phyloP scores from a whole-genome alignment of 2,113 vertebrate genomes.

The Ptilorrhoa leucosticta region DNA sequence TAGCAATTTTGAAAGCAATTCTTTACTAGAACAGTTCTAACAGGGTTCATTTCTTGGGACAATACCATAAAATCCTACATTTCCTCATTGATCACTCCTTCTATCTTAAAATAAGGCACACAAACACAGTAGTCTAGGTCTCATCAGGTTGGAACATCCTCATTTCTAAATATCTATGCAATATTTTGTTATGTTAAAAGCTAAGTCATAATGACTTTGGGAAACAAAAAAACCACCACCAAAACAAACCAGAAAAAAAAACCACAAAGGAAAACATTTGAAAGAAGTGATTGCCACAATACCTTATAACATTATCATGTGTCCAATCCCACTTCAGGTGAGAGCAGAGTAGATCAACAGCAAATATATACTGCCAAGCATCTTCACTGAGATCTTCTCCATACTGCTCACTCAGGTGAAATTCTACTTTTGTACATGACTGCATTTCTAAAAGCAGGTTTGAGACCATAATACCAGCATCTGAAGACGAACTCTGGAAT shows the following conservation, averaged over 20 bases:
- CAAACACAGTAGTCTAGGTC: not conserved
- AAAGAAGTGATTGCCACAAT: not conserved
- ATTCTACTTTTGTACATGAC: conserved; percentile 74
- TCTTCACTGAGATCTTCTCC: conserved; percentile 82
- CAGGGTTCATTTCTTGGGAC: not conserved
- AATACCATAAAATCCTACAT: not conserved
- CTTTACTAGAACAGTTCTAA: not conserved
- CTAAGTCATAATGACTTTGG: not conserved
- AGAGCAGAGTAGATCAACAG: conserved; percentile 87
- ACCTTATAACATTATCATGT: conserved; percentile 87
- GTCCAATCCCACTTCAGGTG: conserved; percentile 91
- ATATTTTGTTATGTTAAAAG: not conserved
- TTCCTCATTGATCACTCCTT: not conserved
- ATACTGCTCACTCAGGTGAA: conserved; percentile 75
- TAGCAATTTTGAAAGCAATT: not conserved
- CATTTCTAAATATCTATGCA: not conserved
- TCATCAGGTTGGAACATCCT: not conserved
- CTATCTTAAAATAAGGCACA: not conserved
- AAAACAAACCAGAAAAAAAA: not conserved
- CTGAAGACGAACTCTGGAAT: conserved; percentile 79
- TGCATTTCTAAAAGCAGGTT: conserved; percentile 80
- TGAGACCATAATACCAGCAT: conserved; percentile 78
- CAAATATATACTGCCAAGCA: conserved; percentile 86
- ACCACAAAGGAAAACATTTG: not conserved
- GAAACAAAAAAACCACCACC: not conserved